Base-by-base conservation (phyloP, 53 echinoderm and acorn worm genomes). In the Luidia sarsii region DNA sequence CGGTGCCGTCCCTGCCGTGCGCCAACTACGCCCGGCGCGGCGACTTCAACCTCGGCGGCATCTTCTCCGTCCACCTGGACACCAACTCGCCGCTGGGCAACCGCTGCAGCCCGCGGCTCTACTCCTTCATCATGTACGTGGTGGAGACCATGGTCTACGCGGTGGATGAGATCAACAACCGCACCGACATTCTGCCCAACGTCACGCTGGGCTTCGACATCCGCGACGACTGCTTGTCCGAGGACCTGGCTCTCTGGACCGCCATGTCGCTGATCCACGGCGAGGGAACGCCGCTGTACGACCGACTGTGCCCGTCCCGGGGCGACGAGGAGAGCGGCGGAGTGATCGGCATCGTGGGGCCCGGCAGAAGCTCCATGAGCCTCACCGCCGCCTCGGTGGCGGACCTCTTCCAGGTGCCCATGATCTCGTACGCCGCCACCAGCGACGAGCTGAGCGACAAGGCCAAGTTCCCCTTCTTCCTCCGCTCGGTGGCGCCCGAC, bases 401-500 rank as follows among this genome's bases (percentile, higher is more conserved):
- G 23, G 95, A 83, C 43, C 70, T 92, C 27, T 86, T 86, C 19
- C 69, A 82, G 2, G 62, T 87, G 14, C 95, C 95, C 0, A 77
- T 87, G 65, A 85, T 95, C 31, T 90, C 90, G 38, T 95, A 92
- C 83, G 69, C 90, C 9, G 90, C 95, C 13, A 90, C 95, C 18
- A 90, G 92, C 64, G 95, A 95, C 69, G 85, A 92, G 39, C 67
- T 95, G 20, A 95, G 92, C 48, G 70, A 95, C 28, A 84, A 85
- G 48, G 50, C 71, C 39, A 85, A 85, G 71, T 95, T 82, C 59
- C 89, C 92, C 16, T 92, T 85, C 75, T 95, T 95, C 51, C 77
- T 92, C 31, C 81, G 95, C 30, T 92, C 95, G 2, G 95, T 95
- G 19, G 83, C 95, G 27, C 95, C 95, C 4, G 95, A 95, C 57